A percentile compares a stretch with the other conserved stretches of the same genome.
These are phyloP conservation scores for Phalacrocorax carbo DNA, from an alignment of 2,113 vertebrate species.

Conservation along the genomic window DNA sequence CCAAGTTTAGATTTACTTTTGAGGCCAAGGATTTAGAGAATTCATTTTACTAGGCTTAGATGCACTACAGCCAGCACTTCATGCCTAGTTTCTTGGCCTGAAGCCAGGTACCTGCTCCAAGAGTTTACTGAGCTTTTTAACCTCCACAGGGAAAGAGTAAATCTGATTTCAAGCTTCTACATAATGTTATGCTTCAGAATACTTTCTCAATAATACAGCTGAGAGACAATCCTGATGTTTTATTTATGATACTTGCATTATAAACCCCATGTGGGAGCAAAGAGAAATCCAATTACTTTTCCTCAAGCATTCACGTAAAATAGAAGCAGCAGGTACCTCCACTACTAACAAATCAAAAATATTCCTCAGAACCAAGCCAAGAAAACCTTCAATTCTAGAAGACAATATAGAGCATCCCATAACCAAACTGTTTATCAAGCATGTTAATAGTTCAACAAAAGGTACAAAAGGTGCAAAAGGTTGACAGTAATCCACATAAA, in stretches of 20 bases:
- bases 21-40: not conserved
- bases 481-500: not conserved
- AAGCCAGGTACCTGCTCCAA: not conserved
- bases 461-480: not conserved
- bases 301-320: not conserved
- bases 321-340: not conserved
- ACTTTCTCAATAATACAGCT: not conserved
- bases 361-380: not conserved
- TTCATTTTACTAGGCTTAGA: not conserved
- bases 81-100: not conserved
- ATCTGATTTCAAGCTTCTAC: not conserved
- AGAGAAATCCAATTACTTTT: not conserved
- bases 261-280: not conserved
- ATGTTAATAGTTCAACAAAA: not conserved
- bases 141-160: not conserved
- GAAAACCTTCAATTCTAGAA: not conserved
- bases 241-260: not conserved
- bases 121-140: not conserved
- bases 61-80: not conserved
- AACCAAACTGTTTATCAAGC: not conserved
- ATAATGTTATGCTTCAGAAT: not conserved
- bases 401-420: not conserved
- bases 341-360: not conserved
- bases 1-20: not conserved
- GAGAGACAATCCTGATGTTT: not conserved